Conservation (phyloP, 2,888 invertebrate species). For the Sylvicola fuscatus region DNA sequence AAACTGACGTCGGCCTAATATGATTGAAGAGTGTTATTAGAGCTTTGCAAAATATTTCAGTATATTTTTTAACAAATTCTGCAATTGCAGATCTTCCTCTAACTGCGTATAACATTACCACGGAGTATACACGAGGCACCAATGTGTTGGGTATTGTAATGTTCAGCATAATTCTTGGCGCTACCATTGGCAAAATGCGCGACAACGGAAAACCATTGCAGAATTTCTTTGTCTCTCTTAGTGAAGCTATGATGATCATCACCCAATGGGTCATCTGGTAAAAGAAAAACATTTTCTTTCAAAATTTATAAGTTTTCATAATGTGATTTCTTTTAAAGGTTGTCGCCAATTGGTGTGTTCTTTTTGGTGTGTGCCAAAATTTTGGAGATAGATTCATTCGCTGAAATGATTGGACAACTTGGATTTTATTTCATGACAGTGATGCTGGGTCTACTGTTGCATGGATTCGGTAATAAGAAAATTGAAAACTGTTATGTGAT, state of each 20-base stretch:
- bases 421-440: conserved; percentile 91
- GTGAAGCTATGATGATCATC: conserved; percentile 91
- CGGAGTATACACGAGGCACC: conserved; percentile 33
- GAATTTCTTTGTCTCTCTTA: conserved; percentile 66
- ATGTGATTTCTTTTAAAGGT: conserved; percentile 31
- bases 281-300: neutral
- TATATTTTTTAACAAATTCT: too few relatives aligned
- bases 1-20: too few relatives aligned
- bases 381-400: conserved; percentile 72
- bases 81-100: too few relatives aligned
- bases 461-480: conserved; percentile 44
- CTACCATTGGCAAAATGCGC: conserved; percentile 77
- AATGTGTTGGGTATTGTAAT: conserved; percentile 73
- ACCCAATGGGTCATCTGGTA: conserved; percentile 94
- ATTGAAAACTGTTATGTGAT: conserved; percentile 1
- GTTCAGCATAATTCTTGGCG: conserved; percentile 72
- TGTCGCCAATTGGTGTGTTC: conserved; percentile 75
- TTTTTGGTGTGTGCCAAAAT: conserved; percentile 82
- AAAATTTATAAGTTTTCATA: neutral
- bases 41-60: too few relatives aligned
- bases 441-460: conserved; percentile 71
- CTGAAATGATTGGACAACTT: conserved; percentile 62
- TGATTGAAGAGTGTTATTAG: too few relatives aligned
- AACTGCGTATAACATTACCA: too few relatives aligned
- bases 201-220: conserved; percentile 62